These are phyloP conservation scores for Oscheius sp. DNA, from an alignment of 2,888 invertebrate species.

Conservation along the genomic window DNA sequence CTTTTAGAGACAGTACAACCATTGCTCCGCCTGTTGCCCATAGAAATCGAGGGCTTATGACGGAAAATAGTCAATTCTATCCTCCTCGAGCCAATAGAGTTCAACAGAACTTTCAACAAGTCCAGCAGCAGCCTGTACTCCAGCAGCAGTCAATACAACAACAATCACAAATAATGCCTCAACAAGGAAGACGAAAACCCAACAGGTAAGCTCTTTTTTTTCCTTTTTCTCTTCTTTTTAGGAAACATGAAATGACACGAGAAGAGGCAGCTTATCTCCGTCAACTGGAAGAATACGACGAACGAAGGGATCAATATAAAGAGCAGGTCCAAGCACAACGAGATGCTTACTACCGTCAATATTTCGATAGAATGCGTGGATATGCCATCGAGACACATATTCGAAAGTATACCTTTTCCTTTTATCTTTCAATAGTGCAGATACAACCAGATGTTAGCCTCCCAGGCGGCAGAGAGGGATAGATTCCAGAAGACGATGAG, in stretches of 20 bases:
- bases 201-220: conserved; percentile 9
- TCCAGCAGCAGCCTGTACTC: neutral
- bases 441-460: conserved; percentile 40
- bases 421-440: conserved; percentile 3
- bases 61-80: neutral
- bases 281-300: conserved; percentile 16
- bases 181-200: conserved; percentile 5
- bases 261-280: conserved; percentile 24
- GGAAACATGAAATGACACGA: conserved; percentile 1
- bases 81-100: neutral
- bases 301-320: conserved; percentile 7
- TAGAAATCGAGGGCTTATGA: neutral
- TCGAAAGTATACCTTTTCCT: conserved; percentile 30
- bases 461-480: conserved; percentile 33
- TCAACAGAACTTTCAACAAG: neutral
- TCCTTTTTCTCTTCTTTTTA: neutral
- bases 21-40: conserved; percentile 29
- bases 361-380: conserved; percentile 48
- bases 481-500: conserved; percentile 36
- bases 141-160: neutral
- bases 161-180: neutral
- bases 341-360: conserved; percentile 50
- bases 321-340: neutral
- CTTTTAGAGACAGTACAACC: conserved; percentile 15
- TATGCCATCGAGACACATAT: conserved; percentile 46